Evolutionary conservation across 2,888 invertebrate genomes (phyloP), one percentile per base, ranked within the genome.

Genomic region (Drosophila kokeensis): DNA sequence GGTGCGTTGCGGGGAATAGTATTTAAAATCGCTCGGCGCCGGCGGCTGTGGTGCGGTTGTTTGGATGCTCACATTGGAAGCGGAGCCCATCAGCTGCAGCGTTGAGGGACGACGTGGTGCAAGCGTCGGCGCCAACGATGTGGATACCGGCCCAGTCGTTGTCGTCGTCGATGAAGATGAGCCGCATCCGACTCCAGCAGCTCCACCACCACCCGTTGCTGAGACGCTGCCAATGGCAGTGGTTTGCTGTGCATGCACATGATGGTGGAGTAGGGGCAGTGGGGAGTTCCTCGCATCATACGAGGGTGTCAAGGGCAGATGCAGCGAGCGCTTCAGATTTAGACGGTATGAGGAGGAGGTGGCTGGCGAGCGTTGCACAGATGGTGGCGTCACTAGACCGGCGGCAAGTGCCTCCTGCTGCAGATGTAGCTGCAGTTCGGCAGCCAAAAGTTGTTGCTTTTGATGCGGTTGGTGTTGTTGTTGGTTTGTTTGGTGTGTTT

Each of bases 11-110:
- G 93, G 93, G 72, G 93, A 93, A 79, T 89, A 93, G 75, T 93
- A 93, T 74, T 93, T 93, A 72, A 90, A 93, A 80, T 93, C 93
- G 61, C 91, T 90, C 11, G 93, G 93, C 66, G 92, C 92, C 69
- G 93, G 93, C 73, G 91, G 87, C 65, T 87, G 92, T 29, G 92
- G 93, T 38, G 91, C 93, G 53, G 84, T 76, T 10, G 92, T 91
- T 48, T 92, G 91, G 74, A 92, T 91, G 45, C 90, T 91, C 59
- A 91, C 90, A 74, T 92, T 80, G n/a, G 92, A 91, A 29, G 83
- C 89, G 27, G 89, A 82, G 52, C 83, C 82, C 79, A 90, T 90
- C 72, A 90, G 76, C 78, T 82, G 91, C 76, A 91, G 78, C 59
- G 91, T 90, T 50, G 92, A 89, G 69, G 92, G 91, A 57, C 91